Percentiles rank a stretch among this genome's conserved stretches.
Evolutionary conservation across 2,797 vertebrate genomes (phyloP).

Genomic region (Uromys caudimaculatus): DNA sequence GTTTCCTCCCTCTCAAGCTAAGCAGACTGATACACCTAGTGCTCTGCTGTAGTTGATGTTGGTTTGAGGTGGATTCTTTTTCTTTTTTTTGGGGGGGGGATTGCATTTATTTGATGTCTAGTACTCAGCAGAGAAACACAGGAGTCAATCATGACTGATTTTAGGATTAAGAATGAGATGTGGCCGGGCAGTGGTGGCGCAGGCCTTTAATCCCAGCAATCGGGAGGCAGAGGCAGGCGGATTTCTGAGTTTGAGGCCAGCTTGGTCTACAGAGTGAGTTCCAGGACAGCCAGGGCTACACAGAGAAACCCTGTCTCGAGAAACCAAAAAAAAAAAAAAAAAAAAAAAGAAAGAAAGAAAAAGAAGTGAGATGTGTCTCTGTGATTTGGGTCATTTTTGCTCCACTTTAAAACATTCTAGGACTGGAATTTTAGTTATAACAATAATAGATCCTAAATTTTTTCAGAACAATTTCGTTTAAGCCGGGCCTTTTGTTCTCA

Average conservation of each 20-base stretch:
- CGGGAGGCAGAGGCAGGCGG: too few species aligned
- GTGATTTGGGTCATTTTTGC: slow-evolving; percentile 56
- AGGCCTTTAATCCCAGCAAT: too few species aligned
- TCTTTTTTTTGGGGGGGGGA: neutral
- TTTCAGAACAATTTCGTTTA: slow-evolving; percentile 64
- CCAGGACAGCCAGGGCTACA: too few species aligned
- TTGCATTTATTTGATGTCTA: slow-evolving; percentile 45
- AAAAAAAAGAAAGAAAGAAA: too few species aligned
- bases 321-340: too few species aligned
- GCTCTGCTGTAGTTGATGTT: neutral
- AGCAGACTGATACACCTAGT: slow-evolving; percentile 39
- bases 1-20: neutral
- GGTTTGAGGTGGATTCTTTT: slow-evolving; percentile 24
- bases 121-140: slow-evolving; percentile 26
- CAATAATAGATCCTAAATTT: slow-evolving; percentile 48
- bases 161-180: slow-evolving; percentile 60
- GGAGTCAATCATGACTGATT: slow-evolving; percentile 56
- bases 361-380: slow-evolving; percentile 47
- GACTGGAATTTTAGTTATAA: slow-evolving; percentile 50
- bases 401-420: slow-evolving; percentile 57
- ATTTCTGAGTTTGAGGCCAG: too few species aligned
- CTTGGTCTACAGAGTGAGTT: too few species aligned
- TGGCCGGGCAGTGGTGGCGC: too few species aligned
- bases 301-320: too few species aligned
- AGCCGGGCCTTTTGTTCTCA: slow-evolving; percentile 17